Conservation (phyloP, 35 echinoderm and acorn worm species). For the Ptychodera flava region DNA sequence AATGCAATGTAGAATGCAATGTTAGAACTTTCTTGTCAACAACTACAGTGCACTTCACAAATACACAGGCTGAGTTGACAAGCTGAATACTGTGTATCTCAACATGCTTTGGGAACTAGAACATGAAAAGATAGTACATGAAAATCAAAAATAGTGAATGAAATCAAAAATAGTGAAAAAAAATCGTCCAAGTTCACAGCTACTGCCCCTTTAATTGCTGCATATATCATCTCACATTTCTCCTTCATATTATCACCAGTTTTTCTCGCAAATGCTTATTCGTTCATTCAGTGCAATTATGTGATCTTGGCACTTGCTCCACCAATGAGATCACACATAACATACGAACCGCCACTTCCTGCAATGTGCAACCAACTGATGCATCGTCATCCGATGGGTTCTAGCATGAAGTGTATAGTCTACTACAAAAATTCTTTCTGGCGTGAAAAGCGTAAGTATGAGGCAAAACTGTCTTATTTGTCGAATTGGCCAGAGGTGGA, state of each 20-base stretch:
- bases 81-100: no score
- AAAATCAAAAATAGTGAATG: neutral
- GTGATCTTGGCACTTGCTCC: conserved; percentile 12
- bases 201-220: no score
- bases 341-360: neutral
- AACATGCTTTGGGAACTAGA: no score
- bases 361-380: conserved; percentile 20
- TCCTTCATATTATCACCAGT: no score
- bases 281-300: neutral
- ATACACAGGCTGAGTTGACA: neutral
- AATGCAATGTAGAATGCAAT: no score
- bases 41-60: neutral
- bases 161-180: no score
- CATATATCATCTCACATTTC: no score
- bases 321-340: neutral
- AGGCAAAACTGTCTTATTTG: neutral
- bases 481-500: no score
- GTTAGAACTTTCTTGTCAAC: neutral
- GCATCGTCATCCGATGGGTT: conserved; percentile 40
- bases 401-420: conserved; percentile 54
- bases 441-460: conserved; percentile 51
- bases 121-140: neutral
- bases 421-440: conserved; percentile 53
- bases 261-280: no score
- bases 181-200: no score